Percentiles rank a stretch among this genome's conserved stretches.
Evolutionary conservation across 2,888 invertebrate genomes (phyloP).

Genomic region (Sclerodermus sp.): DNA sequence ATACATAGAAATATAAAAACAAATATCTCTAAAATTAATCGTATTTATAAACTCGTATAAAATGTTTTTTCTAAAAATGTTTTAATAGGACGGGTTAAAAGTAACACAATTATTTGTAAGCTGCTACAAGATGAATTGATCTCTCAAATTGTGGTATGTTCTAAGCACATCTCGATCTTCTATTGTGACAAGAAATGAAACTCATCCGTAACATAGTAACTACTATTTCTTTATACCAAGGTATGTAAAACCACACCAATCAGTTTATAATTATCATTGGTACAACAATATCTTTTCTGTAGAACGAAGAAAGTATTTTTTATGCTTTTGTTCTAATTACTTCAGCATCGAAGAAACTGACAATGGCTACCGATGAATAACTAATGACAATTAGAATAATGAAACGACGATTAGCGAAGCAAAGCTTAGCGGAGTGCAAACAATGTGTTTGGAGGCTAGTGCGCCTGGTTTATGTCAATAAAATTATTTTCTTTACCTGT

Average conservation of each 20-base stretch:
- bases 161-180: conserved; percentile 17
- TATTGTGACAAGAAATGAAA: conserved; percentile 14
- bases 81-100: conserved; percentile 44
- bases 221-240: conserved; percentile 25
- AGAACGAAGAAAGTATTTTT: conserved; percentile 22
- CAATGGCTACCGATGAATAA: conserved; percentile 35
- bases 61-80: conserved; percentile 31
- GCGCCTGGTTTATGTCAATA: conserved; percentile 44
- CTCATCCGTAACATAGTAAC: conserved; percentile 7
- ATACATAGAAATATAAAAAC: conserved; percentile 54
- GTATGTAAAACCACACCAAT: conserved; percentile 47
- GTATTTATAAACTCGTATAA: conserved; percentile 50
- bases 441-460: conserved; percentile 87
- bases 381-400: conserved; percentile 42
- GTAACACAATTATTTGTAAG: conserved; percentile 24
- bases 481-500: conserved; percentile 14
- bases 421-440: conserved; percentile 72
- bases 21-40: conserved; percentile 48
- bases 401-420: conserved; percentile 45
- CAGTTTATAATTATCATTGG: conserved; percentile 32
- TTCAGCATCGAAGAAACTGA: conserved; percentile 29
- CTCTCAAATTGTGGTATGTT: conserved; percentile 14
- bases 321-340: conserved; percentile 18
- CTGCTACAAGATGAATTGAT: conserved; percentile 10
- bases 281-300: conserved; percentile 24